Evolutionary conservation across 2,888 invertebrate species (phyloP), one percentile per base, ranked within the genome.

Genomic region (Drosophila eohydei): DNA sequence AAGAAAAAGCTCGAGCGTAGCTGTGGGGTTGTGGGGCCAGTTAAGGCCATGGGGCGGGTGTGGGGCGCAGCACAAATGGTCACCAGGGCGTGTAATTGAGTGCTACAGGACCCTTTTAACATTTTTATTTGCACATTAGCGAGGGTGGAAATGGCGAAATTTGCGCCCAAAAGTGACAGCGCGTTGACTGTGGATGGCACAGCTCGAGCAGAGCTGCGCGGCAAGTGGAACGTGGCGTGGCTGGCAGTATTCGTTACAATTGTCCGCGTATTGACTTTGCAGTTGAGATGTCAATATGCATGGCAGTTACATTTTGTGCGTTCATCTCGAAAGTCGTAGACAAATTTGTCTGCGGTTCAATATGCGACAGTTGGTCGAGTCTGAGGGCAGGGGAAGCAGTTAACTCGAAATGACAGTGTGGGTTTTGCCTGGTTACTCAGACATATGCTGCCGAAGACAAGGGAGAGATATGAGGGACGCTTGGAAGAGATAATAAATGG

Each of bases 41-140:
- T 16, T 34, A 36, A 40, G 1, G 58, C 14, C 12, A 6, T n/a
- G 30, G 38, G 38, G 44, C 12, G 34, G 44, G 21, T 6, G 16
- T 4, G 54, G 16, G 40, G 26, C 26, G 40, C 41, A 79, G 43
- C 71, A 71, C 80, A 78, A 78, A 87, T 92, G 92, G 92, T 92
- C 93, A 92, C 91, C 92, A 88, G 92, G 92, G 92, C 92, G 92
- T 92, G 92, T 92, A 92, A 92, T 92, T 93, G 92, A 92, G 93
- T 92, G 92, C 92, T 92, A 92, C 92, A 92, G 92, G 91, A 91
- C 91, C 92, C 92, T 92, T 92, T 93, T 93, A 92, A 93, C 92
- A 92, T 92, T 92, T 92, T 92, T 92, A 92, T 92, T 92, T 92
- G 92, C 92, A 91, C 92, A 92, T 92, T 92, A 92, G 92, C 92